Percentiles rank a stretch among this genome's conserved stretches.
phyloP scores from a whole-genome alignment of 2,113 vertebrate species.

The Microtus pennsylvanicus region DNA sequence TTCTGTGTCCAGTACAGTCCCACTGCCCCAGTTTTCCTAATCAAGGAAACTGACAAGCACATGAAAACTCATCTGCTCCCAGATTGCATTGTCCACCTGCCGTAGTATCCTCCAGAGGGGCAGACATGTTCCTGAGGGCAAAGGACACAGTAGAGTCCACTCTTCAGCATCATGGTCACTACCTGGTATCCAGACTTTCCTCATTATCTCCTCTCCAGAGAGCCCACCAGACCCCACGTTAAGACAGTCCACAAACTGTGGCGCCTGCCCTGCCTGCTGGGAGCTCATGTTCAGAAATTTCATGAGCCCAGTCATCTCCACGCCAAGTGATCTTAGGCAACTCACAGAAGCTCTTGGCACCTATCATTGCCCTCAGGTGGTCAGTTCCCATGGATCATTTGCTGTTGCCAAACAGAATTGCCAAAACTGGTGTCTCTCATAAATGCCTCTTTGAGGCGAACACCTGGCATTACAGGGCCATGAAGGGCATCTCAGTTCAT shows the following conservation, averaged over 20 bases:
- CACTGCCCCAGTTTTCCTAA: background rate
- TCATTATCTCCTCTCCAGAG: background rate
- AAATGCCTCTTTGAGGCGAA: conserved; percentile 70
- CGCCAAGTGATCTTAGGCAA: conserved; percentile 25
- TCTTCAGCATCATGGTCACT: background rate
- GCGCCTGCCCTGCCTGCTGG: background rate
- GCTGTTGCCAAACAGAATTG: conserved; percentile 59
- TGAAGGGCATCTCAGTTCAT: conserved; percentile 61
- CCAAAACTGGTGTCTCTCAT: conserved; percentile 38
- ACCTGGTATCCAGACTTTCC: background rate
- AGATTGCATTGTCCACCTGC: background rate
- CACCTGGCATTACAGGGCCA: conserved; percentile 64
- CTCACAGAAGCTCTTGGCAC: conserved; percentile 34
- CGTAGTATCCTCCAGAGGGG: background rate
- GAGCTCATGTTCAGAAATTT: background rate
- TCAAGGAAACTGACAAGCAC: background rate
- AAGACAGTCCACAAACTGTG: background rate
- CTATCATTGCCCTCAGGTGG: conserved; percentile 21
- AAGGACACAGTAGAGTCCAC: background rate
- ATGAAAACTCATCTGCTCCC: background rate
- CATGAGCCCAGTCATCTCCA: background rate
- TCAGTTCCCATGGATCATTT: conserved; percentile 8
- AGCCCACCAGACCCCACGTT: background rate
- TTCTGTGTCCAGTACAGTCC: background rate
- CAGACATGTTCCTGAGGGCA: background rate